Evolutionary conservation across 2,888 invertebrate species (phyloP).

Genomic region (Seladonia tumulorum): DNA sequence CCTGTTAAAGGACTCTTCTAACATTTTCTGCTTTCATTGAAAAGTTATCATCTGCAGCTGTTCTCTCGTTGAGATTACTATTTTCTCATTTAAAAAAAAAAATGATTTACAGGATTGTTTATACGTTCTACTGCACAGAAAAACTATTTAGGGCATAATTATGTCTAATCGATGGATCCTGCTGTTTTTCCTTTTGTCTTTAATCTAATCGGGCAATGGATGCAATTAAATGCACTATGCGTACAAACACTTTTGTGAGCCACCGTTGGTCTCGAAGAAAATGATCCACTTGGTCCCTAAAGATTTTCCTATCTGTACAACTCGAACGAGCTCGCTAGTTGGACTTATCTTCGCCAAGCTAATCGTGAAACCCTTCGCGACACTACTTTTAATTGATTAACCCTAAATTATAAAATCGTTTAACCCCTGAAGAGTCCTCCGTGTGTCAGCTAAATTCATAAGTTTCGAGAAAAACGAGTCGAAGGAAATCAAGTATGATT

Average conservation of each 20-base stretch:
- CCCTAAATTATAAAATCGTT: conserved; percentile 1
- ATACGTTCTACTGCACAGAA: not conserved
- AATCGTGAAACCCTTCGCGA: not conserved
- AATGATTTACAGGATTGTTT: not conserved
- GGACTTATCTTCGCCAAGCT: conserved; percentile 1
- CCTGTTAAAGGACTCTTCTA: not conserved
- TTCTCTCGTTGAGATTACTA: too few relatives aligned
- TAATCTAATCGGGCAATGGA: not conserved
- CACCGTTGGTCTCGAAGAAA: conserved; percentile 75
- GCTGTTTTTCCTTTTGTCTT: too few relatives aligned
- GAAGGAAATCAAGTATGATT: not conserved
- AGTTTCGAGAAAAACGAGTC: conserved; percentile 6
- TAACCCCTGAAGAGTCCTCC: not conserved
- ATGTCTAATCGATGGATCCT: not conserved
- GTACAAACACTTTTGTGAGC: not conserved
- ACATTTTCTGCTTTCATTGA: not conserved
- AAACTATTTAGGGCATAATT: not conserved
- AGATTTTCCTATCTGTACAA: conserved; percentile 63
- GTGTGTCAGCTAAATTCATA: not conserved
- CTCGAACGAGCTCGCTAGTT: conserved; percentile 2
- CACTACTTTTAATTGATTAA: not conserved
- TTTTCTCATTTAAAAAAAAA: not conserved
- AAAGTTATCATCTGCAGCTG: too few relatives aligned
- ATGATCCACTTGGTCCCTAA: conserved; percentile 81
- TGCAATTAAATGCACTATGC: not conserved